Base-by-base conservation (phyloP, 2,113 vertebrate genomes). In the Scatophagus argus region DNA sequence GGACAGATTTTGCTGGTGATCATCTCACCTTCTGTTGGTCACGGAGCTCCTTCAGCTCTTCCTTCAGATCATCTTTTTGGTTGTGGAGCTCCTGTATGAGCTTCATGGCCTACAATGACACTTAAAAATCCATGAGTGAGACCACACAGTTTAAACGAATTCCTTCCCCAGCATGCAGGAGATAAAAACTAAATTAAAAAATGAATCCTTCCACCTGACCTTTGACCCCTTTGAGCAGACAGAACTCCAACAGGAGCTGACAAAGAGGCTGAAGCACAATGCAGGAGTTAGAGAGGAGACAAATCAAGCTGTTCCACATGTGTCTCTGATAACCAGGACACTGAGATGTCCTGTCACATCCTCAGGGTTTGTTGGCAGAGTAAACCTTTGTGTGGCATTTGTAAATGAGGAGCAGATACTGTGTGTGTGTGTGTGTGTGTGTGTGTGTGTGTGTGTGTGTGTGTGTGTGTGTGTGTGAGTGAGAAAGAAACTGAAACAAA, bases 11-110 rank as follows among this genome's bases (percentile, higher is more conserved):
- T 12, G n/a, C 27, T 5, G 6, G 3, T 46, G 2, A 36, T 43
- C 39, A 23, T 31, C 65, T 73, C 16, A 87, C 87, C 89, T 72
- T 25, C 44, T 92, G 59, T 6, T 63, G 63, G 12, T 77, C 61
- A 31, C 65, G 59, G 21, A 95, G 85, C 12, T 6, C 72, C 68
- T 81, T 36, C 0, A 94, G 25, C 25, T 93, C 86, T 8, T 89
- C 76, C 61, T 32, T 82, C 79, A 95, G 47, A 7, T 8, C 31
- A 16, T 83, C 54, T 19, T 88, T 94, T 36, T 95, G 63, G 1
- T 7, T 4, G 0, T 74, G 59, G 4, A 95, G 68, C 2, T 96
- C 94, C 81, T 94, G 86, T 7, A 94, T 88, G 56, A 94, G 47
- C 12, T 31, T 51, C 73, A 82, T 54, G 46, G 83, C 72, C 96